Percentiles rank a stretch among this genome's conserved stretches.
These are phyloP conservation scores for Etheostoma cragini DNA, from an alignment of 2,113 vertebrate species.

Conservation along the genomic window DNA sequence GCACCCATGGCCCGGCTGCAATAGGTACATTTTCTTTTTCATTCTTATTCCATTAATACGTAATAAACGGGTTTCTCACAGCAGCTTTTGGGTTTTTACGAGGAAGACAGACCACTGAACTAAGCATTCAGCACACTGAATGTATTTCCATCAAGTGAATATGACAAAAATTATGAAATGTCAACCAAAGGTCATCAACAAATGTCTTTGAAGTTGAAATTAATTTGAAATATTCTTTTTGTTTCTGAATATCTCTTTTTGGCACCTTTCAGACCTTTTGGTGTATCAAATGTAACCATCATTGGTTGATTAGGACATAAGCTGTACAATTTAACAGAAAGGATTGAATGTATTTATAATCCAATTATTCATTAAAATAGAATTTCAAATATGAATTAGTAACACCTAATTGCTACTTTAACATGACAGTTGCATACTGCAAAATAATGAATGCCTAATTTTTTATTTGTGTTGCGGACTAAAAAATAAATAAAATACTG, in stretches of 20 bases:
- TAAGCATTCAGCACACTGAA: not conserved
- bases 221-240: not conserved
- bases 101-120: not conserved
- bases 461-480: not conserved
- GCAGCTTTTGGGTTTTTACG: not conserved
- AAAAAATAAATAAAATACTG: not conserved
- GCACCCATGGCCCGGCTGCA: conserved; percentile 16
- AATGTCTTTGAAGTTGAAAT: not conserved
- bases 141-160: not conserved
- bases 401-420: not conserved
- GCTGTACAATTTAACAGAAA: not conserved
- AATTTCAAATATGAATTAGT: not conserved
- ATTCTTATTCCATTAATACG: conserved; percentile 25
- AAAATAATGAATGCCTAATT: not conserved
- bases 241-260: too few relatives aligned
- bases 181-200: not conserved
- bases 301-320: not conserved
- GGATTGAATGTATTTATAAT: not conserved
- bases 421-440: not conserved
- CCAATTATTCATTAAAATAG: too few relatives aligned
- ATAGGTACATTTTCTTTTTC: conserved; percentile 13
- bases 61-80: conserved; percentile 19
- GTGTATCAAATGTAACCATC: not conserved
- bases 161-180: not conserved
- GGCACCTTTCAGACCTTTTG: too few relatives aligned